Base-by-base conservation (phyloP, 2,113 vertebrate species). In the Lonchura striata region DNA sequence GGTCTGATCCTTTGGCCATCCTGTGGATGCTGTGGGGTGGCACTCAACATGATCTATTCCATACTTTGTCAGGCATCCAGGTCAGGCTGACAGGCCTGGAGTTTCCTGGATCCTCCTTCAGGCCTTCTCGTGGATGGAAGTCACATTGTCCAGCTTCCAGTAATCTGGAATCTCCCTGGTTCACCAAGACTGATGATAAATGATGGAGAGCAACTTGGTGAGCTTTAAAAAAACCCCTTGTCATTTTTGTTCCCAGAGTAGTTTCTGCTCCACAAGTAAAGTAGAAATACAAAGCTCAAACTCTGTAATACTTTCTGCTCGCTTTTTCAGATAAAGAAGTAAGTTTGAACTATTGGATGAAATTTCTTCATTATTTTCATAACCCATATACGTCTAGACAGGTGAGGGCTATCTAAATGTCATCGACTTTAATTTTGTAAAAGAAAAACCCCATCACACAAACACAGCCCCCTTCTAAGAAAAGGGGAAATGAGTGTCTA, bases 21-120 rank as follows among this genome's bases (percentile, higher is more conserved):
- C 53, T 44, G 3, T 44, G 33, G 3, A 14, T 22, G 11, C 17
- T 7, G 1, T 59, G 37, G 59, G 31, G 18, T 44, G 6, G 11
- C 14, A 27, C 9, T 33, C 6, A 19, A 15, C 27, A 37, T 33
- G 27, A 60, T 28, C 18, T 60, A 2, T 28, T 60, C 0, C 0
- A 27, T 44, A 44, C 4, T 11, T 15, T 68, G 53, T 16, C 22
- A 22, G 10, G 9, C 3, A 2, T 17, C 9, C 46, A 68, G 25
- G 22, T 60, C 27, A 37, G 53, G 33, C 17, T 27, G 37, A 44
- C 14, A 68, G 46, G 18, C 15, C 33, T 39, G 33, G 27, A 69
- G 7, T n/a, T 69, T 61, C 39, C 46, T 1, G 1, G 7, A 33
- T 23, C 22, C 37, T 60, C 54, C 46, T 44, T 63, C 7, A 27